phyloP scores from a whole-genome alignment of 2,797 vertebrate species.

The Hoplostethus mediterraneus region DNA sequence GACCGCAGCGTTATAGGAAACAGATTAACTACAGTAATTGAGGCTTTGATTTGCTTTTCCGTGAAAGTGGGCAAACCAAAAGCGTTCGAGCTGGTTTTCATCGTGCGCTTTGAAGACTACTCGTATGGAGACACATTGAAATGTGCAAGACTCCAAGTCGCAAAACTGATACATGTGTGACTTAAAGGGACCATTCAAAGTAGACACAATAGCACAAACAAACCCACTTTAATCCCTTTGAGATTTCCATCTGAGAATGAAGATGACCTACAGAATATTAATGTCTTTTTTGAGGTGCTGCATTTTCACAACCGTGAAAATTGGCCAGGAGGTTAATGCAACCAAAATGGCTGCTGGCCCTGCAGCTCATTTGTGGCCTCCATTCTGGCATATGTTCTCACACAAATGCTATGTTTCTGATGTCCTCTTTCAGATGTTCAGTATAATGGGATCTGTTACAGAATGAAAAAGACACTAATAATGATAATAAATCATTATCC shows the following conservation, averaged over 20 bases:
- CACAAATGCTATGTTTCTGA: constrained; percentile 62
- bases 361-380: constrained; percentile 34
- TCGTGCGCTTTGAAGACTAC: constrained; percentile 61
- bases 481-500: constrained; percentile 62
- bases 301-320: neutral
- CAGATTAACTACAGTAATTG: constrained; percentile 66
- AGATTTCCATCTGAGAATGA: neutral
- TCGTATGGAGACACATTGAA: constrained; percentile 46
- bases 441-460: constrained; percentile 63
- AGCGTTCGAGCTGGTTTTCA: constrained; percentile 40
- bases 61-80: constrained; percentile 64
- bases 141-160: constrained; percentile 34
- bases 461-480: constrained; percentile 47
- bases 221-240: neutral
- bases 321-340: constrained; percentile 1
- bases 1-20: constrained; percentile 65
- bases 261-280: neutral
- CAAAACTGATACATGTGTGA: constrained; percentile 26
- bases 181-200: neutral
- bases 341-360: constrained; percentile 42
- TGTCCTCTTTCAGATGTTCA: constrained; percentile 45
- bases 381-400: constrained; percentile 50
- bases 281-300: neutral
- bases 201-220: constrained; percentile 19
- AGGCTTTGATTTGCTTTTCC: constrained; percentile 68